Evolutionary conservation across 2,113 vertebrate genomes (phyloP).

Genomic region (Saimiri boliviensis): DNA sequence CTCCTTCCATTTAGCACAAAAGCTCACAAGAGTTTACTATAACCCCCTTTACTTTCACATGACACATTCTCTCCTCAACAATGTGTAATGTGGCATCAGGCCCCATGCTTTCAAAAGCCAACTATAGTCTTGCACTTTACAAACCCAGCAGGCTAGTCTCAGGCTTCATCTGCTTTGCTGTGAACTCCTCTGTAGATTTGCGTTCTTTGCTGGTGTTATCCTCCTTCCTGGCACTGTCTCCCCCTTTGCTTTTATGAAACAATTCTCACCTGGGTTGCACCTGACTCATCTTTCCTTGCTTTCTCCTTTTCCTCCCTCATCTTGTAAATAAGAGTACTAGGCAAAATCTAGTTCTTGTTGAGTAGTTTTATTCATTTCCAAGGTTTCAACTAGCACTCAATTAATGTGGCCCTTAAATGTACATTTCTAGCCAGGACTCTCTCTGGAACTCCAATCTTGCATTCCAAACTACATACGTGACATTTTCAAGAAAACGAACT

Average conservation of each 20-base stretch:
- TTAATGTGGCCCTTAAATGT: background rate
- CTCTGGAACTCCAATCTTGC: background rate
- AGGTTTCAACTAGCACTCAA: background rate
- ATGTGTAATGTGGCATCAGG: background rate
- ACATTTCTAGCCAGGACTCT: background rate
- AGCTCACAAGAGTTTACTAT: background rate
- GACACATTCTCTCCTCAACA: background rate
- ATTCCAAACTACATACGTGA: background rate
- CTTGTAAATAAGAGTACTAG: background rate
- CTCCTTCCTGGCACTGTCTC: background rate
- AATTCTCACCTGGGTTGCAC: background rate
- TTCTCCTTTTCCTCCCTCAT: background rate
- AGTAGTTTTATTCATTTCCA: background rate
- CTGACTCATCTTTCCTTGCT: background rate
- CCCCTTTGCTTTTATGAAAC: background rate
- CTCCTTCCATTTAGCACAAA: background rate
- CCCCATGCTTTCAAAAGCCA: background rate
- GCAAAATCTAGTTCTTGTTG: background rate
- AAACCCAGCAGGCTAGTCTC: background rate
- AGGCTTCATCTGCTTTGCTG: background rate
- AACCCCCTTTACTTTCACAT: background rate
- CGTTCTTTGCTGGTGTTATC: background rate
- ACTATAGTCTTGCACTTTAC: background rate
- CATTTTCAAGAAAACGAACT: background rate
- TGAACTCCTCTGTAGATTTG: background rate